phyloP scores from a whole-genome alignment of 2,113 vertebrate genomes.

The Dasyurus viverrinus region DNA sequence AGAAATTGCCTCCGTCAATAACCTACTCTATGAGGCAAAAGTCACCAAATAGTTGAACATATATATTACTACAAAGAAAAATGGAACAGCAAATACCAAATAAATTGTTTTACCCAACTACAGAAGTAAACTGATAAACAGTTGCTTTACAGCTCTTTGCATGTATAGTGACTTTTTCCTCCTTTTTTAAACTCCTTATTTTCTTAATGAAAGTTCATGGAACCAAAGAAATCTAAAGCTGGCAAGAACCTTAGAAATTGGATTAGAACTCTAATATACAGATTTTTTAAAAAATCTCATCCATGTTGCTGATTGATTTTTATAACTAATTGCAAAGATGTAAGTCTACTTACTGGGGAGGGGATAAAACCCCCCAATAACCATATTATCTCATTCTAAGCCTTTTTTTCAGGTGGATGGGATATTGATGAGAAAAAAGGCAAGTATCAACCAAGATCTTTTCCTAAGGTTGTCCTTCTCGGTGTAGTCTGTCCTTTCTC shows the following conservation, averaged over 20 bases:
- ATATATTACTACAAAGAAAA: background rate
- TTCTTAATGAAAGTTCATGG: background rate
- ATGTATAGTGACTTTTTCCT: background rate
- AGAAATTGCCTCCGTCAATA: background rate
- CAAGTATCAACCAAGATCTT: constrained; percentile 1
- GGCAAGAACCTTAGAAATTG: background rate
- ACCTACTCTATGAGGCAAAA: background rate
- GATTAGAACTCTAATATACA: background rate
- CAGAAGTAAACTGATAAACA: background rate
- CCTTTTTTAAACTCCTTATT: background rate
- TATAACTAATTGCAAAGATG: background rate
- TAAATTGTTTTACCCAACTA: background rate
- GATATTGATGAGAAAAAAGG: background rate
- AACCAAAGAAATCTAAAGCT: background rate
- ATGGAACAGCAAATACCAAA: background rate
- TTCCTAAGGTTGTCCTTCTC: constrained; percentile 45
- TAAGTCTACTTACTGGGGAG: background rate
- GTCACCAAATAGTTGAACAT: background rate
- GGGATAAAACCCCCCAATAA: background rate
- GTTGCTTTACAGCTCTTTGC: background rate
- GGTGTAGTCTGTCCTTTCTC: constrained; percentile 28
- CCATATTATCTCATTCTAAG: background rate
- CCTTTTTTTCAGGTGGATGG: background rate
- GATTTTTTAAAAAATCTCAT: background rate
- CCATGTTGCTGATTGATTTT: background rate